phyloP scores from a whole-genome alignment of 2,888 invertebrate species.

The Branchipolynoe longqiensis region DNA sequence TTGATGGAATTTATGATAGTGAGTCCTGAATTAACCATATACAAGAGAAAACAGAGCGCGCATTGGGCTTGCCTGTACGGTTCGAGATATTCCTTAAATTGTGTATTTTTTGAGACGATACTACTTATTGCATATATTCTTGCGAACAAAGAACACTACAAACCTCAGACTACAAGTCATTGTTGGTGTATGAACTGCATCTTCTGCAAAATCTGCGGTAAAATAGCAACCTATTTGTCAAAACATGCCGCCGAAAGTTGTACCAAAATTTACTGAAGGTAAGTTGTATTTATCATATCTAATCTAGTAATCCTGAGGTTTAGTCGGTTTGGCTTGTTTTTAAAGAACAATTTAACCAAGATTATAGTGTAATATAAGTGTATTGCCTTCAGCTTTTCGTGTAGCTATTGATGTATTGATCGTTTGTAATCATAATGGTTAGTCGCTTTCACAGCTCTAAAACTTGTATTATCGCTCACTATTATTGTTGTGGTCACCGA shows the following conservation, averaged over 20 bases:
- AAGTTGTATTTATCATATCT: neutral
- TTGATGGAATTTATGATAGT: no score
- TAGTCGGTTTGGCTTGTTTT: neutral
- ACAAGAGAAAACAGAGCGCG: no score
- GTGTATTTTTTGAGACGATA: neutral
- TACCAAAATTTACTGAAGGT: conserved; percentile 57
- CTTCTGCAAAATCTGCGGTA: neutral
- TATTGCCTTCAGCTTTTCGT: neutral
- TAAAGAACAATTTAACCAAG: neutral
- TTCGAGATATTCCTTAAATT: no score
- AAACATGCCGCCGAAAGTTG: conserved; percentile 58
- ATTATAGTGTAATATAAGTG: neutral
- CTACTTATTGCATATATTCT: neutral
- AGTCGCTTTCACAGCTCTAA: no score
- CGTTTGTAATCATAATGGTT: no score
- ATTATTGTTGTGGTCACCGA: no score
- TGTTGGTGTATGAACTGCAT: neutral
- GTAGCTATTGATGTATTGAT: neutral
- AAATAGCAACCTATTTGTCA: neutral
- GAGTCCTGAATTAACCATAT: no score
- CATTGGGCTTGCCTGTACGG: no score
- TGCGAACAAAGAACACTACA: neutral
- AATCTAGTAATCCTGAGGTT: neutral
- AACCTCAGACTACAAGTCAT: neutral
- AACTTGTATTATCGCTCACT: neutral